Evolutionary conservation across 2,113 vertebrate species (phyloP), one percentile per base, ranked within the genome.

Genomic region (Etia nguti): DNA sequence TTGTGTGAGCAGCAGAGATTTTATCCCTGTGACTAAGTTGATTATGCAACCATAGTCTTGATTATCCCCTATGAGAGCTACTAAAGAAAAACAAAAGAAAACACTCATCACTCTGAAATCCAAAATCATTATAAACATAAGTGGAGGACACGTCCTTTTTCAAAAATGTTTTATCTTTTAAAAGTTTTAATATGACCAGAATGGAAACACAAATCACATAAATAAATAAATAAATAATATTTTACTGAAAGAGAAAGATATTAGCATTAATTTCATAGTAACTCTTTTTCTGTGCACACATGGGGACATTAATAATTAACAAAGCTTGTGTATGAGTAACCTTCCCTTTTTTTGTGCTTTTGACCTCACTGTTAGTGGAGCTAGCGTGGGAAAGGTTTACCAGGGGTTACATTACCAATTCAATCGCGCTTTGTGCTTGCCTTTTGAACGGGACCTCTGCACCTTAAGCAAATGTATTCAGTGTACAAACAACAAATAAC

Each of bases 331-430:
- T 52, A 75, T 79, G 50, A 65, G 8, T 90, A 91, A 86, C n/a
- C 86, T 88, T 88, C 6, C 18, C 31, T 6, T 41, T 85, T 83
- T 88, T 77, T 86, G 50, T 6, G n/a, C 59, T 10, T 86, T 86
- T 90, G 91, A 93, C 87, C 83, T 82, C 34, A 1, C 10, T n/a
- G 43, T 10, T 29, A 38, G 36, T 52, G 65, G 80, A 87, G 59
- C 18, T 13, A 24, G 52, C 88, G 90, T 95, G 94, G 94, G 92
- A 94, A 95, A 91, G 52, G 68, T 85, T 94, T 52, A 18, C 41
- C 59, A 22, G 41, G 80, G 83, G 82, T 92, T 82, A 57, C 38
- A 81, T 93, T 93, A 88, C 91, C 90, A 95, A 91, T 93, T 93
- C 87, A 92, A 82, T 92, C 88, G 86, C 2, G 8, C 86, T 83